Evolutionary conservation across 2,797 vertebrate species (phyloP).

Genomic region (Etheostoma perlongum): DNA sequence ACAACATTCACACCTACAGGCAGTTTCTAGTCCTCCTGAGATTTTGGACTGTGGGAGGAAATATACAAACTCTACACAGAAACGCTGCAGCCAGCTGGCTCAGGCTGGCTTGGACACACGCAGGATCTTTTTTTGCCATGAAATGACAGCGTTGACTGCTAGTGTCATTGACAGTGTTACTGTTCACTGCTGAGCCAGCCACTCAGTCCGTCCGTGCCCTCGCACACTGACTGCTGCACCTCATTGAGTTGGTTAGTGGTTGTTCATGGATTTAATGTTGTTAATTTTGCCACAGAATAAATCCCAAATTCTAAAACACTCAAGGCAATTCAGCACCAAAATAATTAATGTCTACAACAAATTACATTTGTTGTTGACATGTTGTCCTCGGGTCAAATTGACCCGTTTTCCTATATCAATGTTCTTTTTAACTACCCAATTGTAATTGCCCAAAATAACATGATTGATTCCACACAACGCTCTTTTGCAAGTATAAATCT

Average conservation of each 20-base stretch:
- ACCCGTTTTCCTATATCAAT: no score
- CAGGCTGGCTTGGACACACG: not conserved
- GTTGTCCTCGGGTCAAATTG: no score
- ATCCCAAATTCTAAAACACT: not conserved
- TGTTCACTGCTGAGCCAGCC: constrained; percentile 12
- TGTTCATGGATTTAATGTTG: not conserved
- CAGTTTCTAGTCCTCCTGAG: constrained; percentile 11
- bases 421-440: no score
- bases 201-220: not conserved
- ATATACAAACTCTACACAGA: constrained; percentile 13
- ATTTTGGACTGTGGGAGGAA: constrained; percentile 20
- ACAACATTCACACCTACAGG: constrained; percentile 4
- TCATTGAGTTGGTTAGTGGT: not conserved
- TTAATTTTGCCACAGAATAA: not conserved
- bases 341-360: not conserved
- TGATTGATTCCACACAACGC: no score
- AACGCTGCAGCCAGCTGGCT: constrained; percentile 26
- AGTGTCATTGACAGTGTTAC: no score
- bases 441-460: no score
- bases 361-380: no score
- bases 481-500: no score
- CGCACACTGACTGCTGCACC: constrained; percentile 7
- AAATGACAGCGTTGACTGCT: not conserved
- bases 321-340: not conserved
- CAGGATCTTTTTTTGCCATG: not conserved